These are phyloP conservation scores for Cataglyphis hispanica DNA, from an alignment of 1,140 invertebrate genomes.

Conservation along the genomic window DNA sequence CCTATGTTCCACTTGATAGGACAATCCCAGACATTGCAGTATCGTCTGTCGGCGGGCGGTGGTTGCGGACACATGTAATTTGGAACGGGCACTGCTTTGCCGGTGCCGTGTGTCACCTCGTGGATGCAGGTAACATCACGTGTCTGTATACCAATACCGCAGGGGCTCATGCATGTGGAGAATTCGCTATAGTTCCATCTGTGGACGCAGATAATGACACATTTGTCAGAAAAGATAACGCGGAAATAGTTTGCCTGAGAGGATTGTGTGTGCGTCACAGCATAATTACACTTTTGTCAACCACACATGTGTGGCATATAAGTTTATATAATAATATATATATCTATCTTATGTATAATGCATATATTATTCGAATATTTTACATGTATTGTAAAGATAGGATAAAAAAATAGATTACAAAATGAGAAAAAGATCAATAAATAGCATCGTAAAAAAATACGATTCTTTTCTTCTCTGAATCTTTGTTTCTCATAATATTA, in stretches of 20 bases:
- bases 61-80: slow-evolving; percentile 96
- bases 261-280: background rate
- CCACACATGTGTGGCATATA: background rate
- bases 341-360: background rate
- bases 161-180: slow-evolving; percentile 94
- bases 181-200: slow-evolving; percentile 96
- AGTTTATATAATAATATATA: background rate
- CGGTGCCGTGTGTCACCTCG: slow-evolving; percentile 94
- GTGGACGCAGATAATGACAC: slow-evolving; percentile 66
- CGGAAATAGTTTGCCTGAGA: background rate
- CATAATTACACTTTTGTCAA: slow-evolving; percentile 6
- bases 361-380: background rate
- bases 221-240: slow-evolving; percentile 31
- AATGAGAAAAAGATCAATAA: background rate
- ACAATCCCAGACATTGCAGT: slow-evolving; percentile 97
- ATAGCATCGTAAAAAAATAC: background rate
- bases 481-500: background rate
- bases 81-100: slow-evolving; percentile 95
- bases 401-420: background rate
- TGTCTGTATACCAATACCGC: slow-evolving; percentile 96
- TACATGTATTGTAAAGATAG: background rate
- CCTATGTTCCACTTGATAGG: slow-evolving; percentile 94
- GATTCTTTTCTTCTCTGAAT: background rate
- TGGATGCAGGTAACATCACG: slow-evolving; percentile 97
- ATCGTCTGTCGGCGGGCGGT: slow-evolving; percentile 93